Conservation (phyloP, 2,113 vertebrate genomes). For the Sorex araneus region DNA sequence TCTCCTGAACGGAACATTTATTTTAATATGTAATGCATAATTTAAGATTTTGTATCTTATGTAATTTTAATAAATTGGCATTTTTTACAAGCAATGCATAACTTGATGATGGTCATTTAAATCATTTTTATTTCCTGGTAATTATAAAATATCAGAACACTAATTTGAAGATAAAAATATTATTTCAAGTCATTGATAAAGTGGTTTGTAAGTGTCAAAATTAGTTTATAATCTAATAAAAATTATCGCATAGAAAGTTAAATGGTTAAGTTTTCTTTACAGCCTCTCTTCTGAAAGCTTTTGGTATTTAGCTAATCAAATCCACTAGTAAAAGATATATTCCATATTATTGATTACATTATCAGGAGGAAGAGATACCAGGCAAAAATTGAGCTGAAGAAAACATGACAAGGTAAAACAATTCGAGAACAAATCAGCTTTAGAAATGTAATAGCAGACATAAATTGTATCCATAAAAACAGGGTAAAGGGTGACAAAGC, state of each 20-base stretch:
- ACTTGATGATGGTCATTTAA: neutral
- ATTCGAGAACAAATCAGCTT: conserved; percentile 51
- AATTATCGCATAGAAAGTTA: neutral
- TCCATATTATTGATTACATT: neutral
- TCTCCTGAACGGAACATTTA: neutral
- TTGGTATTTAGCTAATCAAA: conserved; percentile 35
- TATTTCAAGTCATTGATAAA: conserved; percentile 53
- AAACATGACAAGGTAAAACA: neutral
- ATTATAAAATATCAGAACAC: conserved; percentile 41
- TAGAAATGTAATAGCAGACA: conserved; percentile 80
- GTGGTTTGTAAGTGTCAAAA: neutral
- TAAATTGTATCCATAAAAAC: conserved; percentile 85
- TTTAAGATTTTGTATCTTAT: conserved; percentile 22
- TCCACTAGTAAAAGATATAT: neutral
- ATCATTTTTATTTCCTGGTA: conserved; percentile 10
- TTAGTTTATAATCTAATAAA: neutral
- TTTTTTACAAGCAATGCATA: neutral
- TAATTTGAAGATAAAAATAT: neutral
- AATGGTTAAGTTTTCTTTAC: neutral
- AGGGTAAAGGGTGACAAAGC: conserved; percentile 75
- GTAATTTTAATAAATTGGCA: neutral
- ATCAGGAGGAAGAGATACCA: conserved; percentile 3
- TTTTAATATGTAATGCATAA: conserved; percentile 1
- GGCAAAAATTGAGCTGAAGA: neutral
- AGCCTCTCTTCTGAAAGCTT: neutral